These are phyloP conservation scores for Narcine bancroftii DNA, from an alignment of 2,113 vertebrate genomes.

Conservation along the genomic window DNA sequence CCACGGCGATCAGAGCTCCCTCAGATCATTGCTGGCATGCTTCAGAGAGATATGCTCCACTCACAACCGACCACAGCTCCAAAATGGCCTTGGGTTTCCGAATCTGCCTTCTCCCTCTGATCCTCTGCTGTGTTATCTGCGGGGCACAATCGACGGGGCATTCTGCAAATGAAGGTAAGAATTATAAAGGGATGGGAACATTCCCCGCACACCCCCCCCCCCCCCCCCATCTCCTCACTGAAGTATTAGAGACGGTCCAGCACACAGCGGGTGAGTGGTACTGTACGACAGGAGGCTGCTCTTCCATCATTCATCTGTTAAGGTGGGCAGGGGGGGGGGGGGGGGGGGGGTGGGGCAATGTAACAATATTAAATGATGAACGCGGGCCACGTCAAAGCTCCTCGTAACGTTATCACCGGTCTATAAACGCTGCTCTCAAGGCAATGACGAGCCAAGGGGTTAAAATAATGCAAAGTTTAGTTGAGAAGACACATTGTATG, in stretches of 20 bases:
- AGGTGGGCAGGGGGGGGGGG: background rate
- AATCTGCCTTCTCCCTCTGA: conserved; percentile 56
- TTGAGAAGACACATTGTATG: too few relatives aligned
- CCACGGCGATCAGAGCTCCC: conserved; percentile 55
- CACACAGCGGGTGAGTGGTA: background rate
- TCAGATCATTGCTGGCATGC: conserved; percentile 71
- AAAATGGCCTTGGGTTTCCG: conserved; percentile 74
- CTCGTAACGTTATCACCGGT: too few relatives aligned
- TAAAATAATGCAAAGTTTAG: conserved; percentile 21
- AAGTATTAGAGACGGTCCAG: conserved; percentile 6
- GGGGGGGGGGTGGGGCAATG: too few relatives aligned
- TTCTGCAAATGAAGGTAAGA: conserved; percentile 86
- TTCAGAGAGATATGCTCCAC: conserved; percentile 83
- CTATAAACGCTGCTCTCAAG: background rate
- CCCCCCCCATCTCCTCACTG: background rate
- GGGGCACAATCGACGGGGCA: conserved; percentile 57
- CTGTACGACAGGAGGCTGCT: background rate
- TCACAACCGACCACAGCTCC: conserved; percentile 63
- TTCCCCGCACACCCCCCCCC: too few relatives aligned
- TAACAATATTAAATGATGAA: conserved; percentile 1
- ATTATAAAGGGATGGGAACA: background rate
- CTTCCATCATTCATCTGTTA: conserved; percentile 25
- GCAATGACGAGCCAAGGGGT: background rate
- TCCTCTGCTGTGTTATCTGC: conserved; percentile 53
- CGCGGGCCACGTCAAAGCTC: background rate